phyloP scores from a whole-genome alignment of 2,113 vertebrate genomes.

The western clawed frog (Xenopus tropicalis) region UCB_Xtro_10.0 CM004451.2:20134001-20134500 shows the following conservation, averaged over 20 bases:
- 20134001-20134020: too few species aligned
- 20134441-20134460: slow-evolving; percentile 62
- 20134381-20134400: slow-evolving; percentile 77
- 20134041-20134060: too few species aligned
- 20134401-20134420: slow-evolving; percentile 76
- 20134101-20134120: too few species aligned
- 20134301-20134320: slow-evolving; percentile 65
- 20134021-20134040: too few species aligned
- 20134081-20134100: too few species aligned
- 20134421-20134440: slow-evolving; percentile 72
- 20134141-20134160: not conserved
- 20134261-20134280: slow-evolving; percentile 90
- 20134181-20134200: slow-evolving; percentile 82
- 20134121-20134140: too few species aligned
- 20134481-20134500: slow-evolving; percentile 63
- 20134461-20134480: slow-evolving; percentile 58
- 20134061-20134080: too few species aligned
- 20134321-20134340: slow-evolving; percentile 82
- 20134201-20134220: slow-evolving; percentile 76
- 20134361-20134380: slow-evolving; percentile 84
- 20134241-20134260: slow-evolving; percentile 76
- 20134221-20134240: slow-evolving; percentile 67
- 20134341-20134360: slow-evolving; percentile 78
- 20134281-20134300: slow-evolving; percentile 77
- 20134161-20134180: slow-evolving; percentile 46